Percentiles rank a stretch among this genome's conserved stretches.
These are phyloP conservation scores for Drosophila micromelanica DNA, from an alignment of 1,140 invertebrate genomes.

Conservation along the genomic window DNA sequence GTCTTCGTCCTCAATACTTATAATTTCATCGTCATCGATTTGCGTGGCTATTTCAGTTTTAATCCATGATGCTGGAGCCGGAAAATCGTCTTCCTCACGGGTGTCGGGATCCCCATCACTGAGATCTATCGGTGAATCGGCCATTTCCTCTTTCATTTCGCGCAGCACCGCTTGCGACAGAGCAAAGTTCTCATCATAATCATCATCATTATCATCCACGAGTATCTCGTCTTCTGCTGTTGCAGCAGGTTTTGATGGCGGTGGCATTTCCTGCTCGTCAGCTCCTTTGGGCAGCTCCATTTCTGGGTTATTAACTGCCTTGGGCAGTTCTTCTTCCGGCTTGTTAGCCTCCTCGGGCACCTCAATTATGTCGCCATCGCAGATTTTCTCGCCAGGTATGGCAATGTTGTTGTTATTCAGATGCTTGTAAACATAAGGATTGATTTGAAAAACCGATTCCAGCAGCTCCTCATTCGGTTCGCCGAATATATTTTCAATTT, in stretches of 20 bases:
- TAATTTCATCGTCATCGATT: slow-evolving; percentile 45
- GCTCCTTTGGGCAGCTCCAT: neutral
- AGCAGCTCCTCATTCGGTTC: slow-evolving; percentile 58
- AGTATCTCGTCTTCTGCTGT: neutral
- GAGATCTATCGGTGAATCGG: slow-evolving; percentile 5
- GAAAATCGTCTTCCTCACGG: neutral
- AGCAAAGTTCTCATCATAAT: slow-evolving; percentile 55
- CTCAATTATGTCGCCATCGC: slow-evolving; percentile 59
- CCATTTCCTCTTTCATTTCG: slow-evolving; percentile 75
- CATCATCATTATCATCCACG: neutral
- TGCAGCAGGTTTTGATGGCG: neutral
- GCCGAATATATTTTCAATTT: slow-evolving; percentile 67
- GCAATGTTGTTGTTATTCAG: slow-evolving; percentile 20
- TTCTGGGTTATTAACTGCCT: neutral
- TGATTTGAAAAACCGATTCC: slow-evolving; percentile 34
- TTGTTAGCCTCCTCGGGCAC: slow-evolving; percentile 8
- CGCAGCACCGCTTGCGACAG: slow-evolving; percentile 56
- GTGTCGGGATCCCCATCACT: slow-evolving; percentile 23
- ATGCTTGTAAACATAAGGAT: slow-evolving; percentile 59
- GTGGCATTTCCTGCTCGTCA: neutral
- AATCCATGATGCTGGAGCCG: neutral
- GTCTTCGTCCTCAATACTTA: slow-evolving; percentile 55
- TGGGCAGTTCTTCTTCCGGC: neutral
- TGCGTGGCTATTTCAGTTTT: slow-evolving; percentile 19
- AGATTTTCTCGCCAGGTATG: slow-evolving; percentile 8